Percentiles rank a stretch among this genome's conserved stretches.
Conservation (phyloP, 2,888 invertebrate genomes). For the Platypus cylindrus region DNA sequence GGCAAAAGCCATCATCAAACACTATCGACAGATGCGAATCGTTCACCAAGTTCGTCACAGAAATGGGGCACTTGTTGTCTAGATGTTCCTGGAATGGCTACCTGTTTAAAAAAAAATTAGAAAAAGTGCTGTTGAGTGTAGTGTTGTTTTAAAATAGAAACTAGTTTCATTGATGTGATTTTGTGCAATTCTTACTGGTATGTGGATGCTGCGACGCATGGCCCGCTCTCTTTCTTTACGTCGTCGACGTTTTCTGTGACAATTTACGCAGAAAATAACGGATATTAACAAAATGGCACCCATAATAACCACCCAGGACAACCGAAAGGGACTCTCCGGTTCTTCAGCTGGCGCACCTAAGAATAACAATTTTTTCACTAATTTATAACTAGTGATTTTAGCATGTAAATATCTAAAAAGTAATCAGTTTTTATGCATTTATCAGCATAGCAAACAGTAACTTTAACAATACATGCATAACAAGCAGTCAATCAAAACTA, state of each 20-base stretch:
- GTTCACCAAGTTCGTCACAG: conserved; percentile 43
- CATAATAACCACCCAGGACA: conserved; percentile 30
- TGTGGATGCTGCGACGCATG: conserved; percentile 34
- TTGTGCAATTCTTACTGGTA: conserved; percentile 19
- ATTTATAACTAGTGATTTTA: background rate
- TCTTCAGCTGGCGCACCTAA: conserved; percentile 31
- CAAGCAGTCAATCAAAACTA: no score
- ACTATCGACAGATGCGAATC: conserved; percentile 44
- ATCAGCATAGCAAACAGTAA: no score
- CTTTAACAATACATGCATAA: no score
- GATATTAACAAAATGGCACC: conserved; percentile 37
- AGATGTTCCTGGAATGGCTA: conserved; percentile 31
- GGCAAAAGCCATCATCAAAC: conserved; percentile 38
- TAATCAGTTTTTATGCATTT: no score
- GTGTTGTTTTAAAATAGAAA: background rate
- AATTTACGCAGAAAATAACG: conserved; percentile 38
- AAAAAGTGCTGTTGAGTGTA: no score
- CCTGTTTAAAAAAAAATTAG: conserved; percentile 16
- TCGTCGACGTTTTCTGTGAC: conserved; percentile 40
- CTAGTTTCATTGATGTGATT: background rate
- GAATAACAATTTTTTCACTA: conserved; percentile 31
- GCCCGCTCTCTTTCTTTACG: conserved; percentile 37
- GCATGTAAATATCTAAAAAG: no score
- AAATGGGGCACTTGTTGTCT: conserved; percentile 37
- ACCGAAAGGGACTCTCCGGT: conserved; percentile 25